phyloP scores from a whole-genome alignment of 2,113 vertebrate genomes.

The Anarhynchus alexandrinus region DNA sequence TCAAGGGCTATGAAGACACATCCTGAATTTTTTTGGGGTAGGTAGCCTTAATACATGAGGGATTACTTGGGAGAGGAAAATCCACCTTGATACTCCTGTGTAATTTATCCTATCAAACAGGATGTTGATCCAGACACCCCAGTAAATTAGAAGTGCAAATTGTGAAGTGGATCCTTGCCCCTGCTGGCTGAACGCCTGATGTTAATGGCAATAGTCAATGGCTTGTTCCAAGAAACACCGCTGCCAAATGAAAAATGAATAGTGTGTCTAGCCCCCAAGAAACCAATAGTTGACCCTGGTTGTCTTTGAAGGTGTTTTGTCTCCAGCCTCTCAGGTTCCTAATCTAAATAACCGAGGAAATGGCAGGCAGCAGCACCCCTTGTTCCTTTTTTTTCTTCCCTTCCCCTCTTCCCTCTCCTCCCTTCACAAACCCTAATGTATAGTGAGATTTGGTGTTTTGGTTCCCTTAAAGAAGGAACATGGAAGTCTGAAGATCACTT shows the following conservation, averaged over 20 bases:
- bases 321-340: neutral
- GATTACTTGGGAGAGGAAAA: neutral
- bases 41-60: neutral
- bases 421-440: neutral
- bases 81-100: neutral
- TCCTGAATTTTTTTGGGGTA: neutral
- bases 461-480: neutral
- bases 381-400: neutral
- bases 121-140: neutral
- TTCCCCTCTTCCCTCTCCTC: neutral
- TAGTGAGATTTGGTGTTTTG: neutral
- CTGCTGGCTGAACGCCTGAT: neutral
- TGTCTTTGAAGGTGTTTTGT: neutral
- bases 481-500: neutral
- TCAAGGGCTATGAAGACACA: neutral
- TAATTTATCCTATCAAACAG: neutral
- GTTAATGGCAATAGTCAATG: neutral
- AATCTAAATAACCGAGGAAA: neutral
- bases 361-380: neutral
- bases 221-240: fast-evolving
- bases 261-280: neutral
- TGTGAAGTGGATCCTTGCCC: neutral
- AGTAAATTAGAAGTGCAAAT: neutral
- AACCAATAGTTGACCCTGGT: neutral
- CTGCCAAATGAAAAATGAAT: neutral